phyloP scores from a whole-genome alignment of 1,140 invertebrate species.

The Ctenoplectra terminalis region DNA sequence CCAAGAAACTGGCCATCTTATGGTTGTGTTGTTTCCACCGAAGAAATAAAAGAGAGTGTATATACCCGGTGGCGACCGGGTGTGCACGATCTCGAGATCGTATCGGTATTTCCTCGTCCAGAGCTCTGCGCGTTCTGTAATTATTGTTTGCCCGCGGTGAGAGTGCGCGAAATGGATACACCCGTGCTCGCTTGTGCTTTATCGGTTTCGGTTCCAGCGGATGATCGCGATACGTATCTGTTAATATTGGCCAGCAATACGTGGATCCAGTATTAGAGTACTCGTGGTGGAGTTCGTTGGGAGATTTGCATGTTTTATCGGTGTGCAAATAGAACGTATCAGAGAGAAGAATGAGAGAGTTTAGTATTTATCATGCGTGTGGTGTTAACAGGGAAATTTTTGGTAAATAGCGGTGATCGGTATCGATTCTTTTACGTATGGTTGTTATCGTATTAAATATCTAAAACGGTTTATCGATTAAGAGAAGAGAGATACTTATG shows the following conservation, averaged over 20 bases:
- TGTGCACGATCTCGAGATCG: constrained; percentile 47
- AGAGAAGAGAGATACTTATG: too few relatives aligned
- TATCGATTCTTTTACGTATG: not conserved
- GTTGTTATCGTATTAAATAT: too few relatives aligned
- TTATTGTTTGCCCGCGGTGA: constrained; percentile 51
- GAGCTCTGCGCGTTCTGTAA: constrained; percentile 43
- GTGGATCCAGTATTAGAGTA: not conserved
- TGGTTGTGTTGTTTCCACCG: constrained; percentile 2
- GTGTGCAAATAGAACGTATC: not conserved
- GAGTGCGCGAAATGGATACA: constrained; percentile 41
- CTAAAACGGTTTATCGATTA: too few relatives aligned
- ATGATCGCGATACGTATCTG: not conserved
- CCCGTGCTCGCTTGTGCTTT: not conserved
- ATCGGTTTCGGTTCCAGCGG: not conserved
- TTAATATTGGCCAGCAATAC: not conserved
- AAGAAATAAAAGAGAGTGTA: constrained; percentile 59
- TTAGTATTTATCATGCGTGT: not conserved
- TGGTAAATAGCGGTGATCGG: not conserved
- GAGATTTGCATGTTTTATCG: constrained; percentile 5
- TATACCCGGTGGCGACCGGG: not conserved
- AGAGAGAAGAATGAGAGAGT: not conserved
- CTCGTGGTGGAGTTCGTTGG: not conserved
- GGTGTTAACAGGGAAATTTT: not conserved
- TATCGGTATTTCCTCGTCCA: constrained; percentile 55
- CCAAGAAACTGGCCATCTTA: not conserved